These are phyloP conservation scores for Cichlasoma orientale DNA, from an alignment of 2,797 vertebrate genomes.

Conservation along the genomic window DNA sequence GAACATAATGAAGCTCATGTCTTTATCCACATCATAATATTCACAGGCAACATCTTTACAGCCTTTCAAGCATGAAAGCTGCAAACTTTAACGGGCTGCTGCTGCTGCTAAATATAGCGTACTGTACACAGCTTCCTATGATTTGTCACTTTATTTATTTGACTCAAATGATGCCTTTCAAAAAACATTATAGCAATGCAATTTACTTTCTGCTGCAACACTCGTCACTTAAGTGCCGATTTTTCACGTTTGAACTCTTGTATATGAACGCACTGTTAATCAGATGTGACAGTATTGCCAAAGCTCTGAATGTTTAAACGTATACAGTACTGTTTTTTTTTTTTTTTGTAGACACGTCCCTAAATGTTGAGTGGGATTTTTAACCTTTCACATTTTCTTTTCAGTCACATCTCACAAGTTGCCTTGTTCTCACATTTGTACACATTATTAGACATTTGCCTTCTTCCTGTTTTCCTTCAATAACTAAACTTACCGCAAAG, in stretches of 20 bases:
- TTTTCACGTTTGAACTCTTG: constrained; percentile 17
- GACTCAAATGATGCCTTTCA: constrained; percentile 47
- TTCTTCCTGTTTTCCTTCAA: neutral
- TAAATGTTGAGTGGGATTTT: constrained; percentile 48
- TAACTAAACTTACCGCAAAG: neutral
- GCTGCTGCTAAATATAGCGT: constrained; percentile 6
- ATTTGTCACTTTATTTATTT: neutral
- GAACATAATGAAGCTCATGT: neutral
- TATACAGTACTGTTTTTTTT: neutral
- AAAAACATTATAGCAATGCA: constrained; percentile 14
- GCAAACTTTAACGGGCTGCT: neutral
- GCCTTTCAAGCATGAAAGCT: constrained; percentile 10
- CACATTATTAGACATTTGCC: neutral
- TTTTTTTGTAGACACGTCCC: constrained; percentile 51
- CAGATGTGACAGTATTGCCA: neutral
- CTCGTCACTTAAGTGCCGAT: constrained; percentile 64
- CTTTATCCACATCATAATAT: constrained; percentile 1
- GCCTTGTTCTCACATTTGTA: constrained; percentile 43
- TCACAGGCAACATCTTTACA: neutral
- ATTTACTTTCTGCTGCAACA: constrained; percentile 51
- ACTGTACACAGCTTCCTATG: neutral
- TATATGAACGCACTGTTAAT: neutral
- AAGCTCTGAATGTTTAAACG: neutral
- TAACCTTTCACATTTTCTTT: constrained; percentile 47
- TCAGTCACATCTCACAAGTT: constrained; percentile 46